A percentile compares a stretch with the other conserved stretches of the same genome.
phyloP scores from a whole-genome alignment of 2,888 invertebrate species.

The Aporophyla lueneburgensis region DNA sequence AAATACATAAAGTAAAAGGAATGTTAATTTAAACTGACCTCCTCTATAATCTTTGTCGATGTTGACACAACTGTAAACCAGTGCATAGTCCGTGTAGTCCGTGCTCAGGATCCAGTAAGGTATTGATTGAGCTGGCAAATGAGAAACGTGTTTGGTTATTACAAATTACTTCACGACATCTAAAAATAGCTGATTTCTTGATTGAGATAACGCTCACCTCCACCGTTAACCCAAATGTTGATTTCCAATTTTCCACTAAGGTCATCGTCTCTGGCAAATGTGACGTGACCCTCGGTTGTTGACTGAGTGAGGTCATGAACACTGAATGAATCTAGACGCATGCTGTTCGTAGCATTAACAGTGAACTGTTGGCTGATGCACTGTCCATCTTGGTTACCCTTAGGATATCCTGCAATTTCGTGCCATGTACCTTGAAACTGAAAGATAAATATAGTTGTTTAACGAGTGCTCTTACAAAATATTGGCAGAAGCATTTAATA shows the following conservation, averaged over 20 bases:
- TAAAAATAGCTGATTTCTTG: constrained; percentile 56
- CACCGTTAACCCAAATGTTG: constrained; percentile 50
- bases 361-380: constrained; percentile 78
- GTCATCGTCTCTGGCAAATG: constrained; percentile 67
- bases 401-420: constrained; percentile 78
- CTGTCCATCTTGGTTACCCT: constrained; percentile 75
- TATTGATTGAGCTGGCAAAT: constrained; percentile 70
- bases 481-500: neutral
- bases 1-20: too few species aligned
- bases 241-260: constrained; percentile 75
- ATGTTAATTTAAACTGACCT: constrained; percentile 66
- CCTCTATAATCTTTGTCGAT: constrained; percentile 66
- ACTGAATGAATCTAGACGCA: constrained; percentile 72
- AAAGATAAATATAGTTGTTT: constrained; percentile 27
- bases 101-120: constrained; percentile 85
- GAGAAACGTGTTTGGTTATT: neutral
- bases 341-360: constrained; percentile 56
- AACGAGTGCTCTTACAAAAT: constrained; percentile 55
- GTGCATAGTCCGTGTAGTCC: constrained; percentile 91
- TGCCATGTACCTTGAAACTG: constrained; percentile 79
- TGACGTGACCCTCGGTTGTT: constrained; percentile 66
- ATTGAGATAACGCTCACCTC: constrained; percentile 5
- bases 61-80: constrained; percentile 91
- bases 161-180: neutral
- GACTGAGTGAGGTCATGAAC: constrained; percentile 70